A percentile compares a stretch with the other conserved stretches of the same genome.
Conservation (phyloP, 2,113 vertebrate genomes). For the Takifugu bimaculatus region DNA sequence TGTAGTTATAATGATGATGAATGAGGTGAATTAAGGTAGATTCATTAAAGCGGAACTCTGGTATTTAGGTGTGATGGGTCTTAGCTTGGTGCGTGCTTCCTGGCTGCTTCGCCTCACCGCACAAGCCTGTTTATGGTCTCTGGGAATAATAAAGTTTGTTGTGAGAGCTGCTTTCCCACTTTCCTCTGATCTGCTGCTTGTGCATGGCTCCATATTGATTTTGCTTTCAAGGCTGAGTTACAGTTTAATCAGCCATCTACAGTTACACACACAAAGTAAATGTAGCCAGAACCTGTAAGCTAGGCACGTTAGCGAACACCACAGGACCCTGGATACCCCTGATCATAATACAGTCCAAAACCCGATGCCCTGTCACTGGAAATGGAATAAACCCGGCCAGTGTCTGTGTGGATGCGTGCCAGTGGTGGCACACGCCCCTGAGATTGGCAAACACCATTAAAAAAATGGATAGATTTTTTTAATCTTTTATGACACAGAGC, state of each 20-base stretch:
- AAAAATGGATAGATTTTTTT: too few species aligned
- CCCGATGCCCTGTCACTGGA: too few species aligned
- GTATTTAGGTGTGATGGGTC: background rate
- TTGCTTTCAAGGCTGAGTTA: background rate
- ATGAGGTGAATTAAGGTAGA: slow-evolving; percentile 35
- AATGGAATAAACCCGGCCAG: too few species aligned
- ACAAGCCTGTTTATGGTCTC: slow-evolving; percentile 1
- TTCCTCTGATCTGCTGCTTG: background rate
- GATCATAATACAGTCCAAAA: too few species aligned
- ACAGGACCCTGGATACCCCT: too few species aligned
- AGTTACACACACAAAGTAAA: too few species aligned
- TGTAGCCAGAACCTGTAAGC: too few species aligned
- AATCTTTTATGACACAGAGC: background rate
- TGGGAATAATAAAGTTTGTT: background rate
- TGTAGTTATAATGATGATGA: slow-evolving; percentile 53
- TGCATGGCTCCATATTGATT: background rate
- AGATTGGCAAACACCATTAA: too few species aligned
- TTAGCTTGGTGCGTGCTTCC: too few species aligned
- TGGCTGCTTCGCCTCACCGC: slow-evolving; percentile 1
- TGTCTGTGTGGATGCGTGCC: background rate
- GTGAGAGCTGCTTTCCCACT: background rate
- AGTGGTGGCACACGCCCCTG: too few species aligned
- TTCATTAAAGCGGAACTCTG: slow-evolving; percentile 32
- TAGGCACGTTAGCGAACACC: too few species aligned
- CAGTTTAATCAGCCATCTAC: too few species aligned